Conservation (phyloP, 1,140 invertebrate species). For the Lepidurus arcticus region DNA sequence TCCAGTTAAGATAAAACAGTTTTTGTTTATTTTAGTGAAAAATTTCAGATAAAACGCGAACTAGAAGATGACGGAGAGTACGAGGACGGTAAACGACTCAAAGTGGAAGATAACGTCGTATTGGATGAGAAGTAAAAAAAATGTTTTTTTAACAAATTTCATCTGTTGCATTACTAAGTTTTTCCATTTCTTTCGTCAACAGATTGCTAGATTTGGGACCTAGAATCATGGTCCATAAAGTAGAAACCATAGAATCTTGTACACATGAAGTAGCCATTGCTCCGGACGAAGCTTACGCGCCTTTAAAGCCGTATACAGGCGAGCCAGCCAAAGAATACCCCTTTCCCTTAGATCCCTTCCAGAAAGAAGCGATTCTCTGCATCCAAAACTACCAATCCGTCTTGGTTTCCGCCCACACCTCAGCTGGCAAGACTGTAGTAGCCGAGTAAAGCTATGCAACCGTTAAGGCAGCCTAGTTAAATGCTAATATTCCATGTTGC, state of each 20-base stretch:
- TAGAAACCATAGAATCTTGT: conserved; percentile 83
- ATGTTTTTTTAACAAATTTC: neutral
- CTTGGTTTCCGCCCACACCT: conserved; percentile 98
- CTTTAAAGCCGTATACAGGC: conserved; percentile 52
- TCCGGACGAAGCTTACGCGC: conserved; percentile 72
- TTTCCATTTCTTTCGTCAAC: neutral
- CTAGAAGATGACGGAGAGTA: neutral
- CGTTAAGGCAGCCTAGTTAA: neutral
- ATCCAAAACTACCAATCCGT: conserved; percentile 97
- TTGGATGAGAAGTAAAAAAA: neutral
- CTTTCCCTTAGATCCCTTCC: conserved; percentile 96
- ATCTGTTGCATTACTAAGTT: conserved; percentile 37
- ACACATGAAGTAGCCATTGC: conserved; percentile 90
- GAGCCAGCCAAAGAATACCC: conserved; percentile 88
- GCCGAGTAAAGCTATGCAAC: conserved; percentile 83
- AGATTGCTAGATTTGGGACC: conserved; percentile 43
- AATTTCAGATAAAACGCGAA: conserved; percentile 17
- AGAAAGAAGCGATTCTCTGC: conserved; percentile 94
- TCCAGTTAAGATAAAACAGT: neutral
- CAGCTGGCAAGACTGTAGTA: conserved; percentile 97
- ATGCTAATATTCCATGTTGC: neutral
- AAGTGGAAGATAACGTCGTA: neutral
- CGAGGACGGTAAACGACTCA: neutral
- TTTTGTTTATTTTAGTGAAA: neutral
- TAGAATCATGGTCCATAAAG: conserved; percentile 73